Evolutionary conservation across 2,113 vertebrate species (phyloP).

Genomic region (Silurus meridionalis): DNA sequence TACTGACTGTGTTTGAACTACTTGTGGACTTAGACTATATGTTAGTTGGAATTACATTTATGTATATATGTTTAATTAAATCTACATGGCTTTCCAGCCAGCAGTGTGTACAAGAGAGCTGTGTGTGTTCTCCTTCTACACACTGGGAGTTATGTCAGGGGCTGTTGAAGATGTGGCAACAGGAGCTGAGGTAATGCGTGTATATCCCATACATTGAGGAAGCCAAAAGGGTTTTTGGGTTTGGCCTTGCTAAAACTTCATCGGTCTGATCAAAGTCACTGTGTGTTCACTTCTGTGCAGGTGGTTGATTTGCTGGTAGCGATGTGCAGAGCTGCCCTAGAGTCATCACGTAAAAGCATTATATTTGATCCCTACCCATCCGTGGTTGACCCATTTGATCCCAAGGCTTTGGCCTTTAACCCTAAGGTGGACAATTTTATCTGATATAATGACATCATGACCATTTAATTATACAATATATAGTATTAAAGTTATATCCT

Average conservation of each 20-base stretch:
- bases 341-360: slow-evolving; percentile 94
- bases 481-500: not conserved
- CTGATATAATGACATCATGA: not conserved
- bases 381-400: slow-evolving; percentile 89
- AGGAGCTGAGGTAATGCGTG: slow-evolving; percentile 84
- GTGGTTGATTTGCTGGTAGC: slow-evolving; percentile 93
- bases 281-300: slow-evolving; percentile 65
- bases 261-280: not conserved
- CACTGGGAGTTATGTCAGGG: slow-evolving; percentile 91
- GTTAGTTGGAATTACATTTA: not conserved
- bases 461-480: not conserved
- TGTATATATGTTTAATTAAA: not conserved
- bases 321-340: slow-evolving; percentile 93
- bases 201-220: not conserved
- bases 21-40: not conserved
- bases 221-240: not conserved
- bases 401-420: slow-evolving; percentile 91
- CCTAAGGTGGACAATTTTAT: slow-evolving; percentile 79
- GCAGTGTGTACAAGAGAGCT: slow-evolving; percentile 94
- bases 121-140: slow-evolving; percentile 95
- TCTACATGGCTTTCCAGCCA: slow-evolving; percentile 70
- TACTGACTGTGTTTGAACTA: not conserved
- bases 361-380: slow-evolving; percentile 96
- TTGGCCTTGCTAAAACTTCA: not conserved
- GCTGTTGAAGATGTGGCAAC: slow-evolving; percentile 93